Percentiles rank a stretch among this genome's conserved stretches.
Conservation (phyloP, 2,888 invertebrate species). For the Tipula helvola region DNA sequence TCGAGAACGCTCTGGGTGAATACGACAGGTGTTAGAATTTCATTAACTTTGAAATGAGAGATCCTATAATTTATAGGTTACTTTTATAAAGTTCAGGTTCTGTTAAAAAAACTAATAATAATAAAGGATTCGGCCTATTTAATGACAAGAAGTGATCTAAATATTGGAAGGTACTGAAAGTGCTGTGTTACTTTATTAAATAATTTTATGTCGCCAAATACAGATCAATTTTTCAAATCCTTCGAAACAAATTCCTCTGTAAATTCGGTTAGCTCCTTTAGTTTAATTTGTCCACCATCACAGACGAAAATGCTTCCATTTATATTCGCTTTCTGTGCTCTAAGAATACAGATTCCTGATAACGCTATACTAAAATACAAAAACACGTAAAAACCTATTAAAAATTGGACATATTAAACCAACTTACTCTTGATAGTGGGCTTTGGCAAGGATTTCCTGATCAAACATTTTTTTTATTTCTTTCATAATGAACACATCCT, state of each 20-base stretch:
- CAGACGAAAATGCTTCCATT: constrained; percentile 34
- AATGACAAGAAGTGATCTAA: no score
- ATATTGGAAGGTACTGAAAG: no score
- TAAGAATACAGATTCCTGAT: constrained; percentile 30
- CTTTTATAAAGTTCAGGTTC: no score
- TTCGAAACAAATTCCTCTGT: not conserved
- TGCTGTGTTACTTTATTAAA: no score
- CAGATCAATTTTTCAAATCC: no score
- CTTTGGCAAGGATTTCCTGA: not conserved
- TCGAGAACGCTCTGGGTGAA: no score
- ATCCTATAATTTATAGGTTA: no score
- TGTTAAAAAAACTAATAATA: no score
- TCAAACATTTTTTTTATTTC: not conserved
- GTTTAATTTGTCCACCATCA: constrained; percentile 17
- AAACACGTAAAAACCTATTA: not conserved
- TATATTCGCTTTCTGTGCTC: constrained; percentile 28
- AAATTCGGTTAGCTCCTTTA: not conserved
- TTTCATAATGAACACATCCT: not conserved
- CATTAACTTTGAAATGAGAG: no score
- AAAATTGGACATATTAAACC: not conserved
- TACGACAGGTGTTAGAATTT: no score
- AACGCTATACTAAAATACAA: constrained; percentile 26
- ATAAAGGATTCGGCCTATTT: no score
- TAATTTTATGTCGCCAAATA: no score
- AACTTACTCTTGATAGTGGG: not conserved